Base-by-base conservation (phyloP, 2,888 invertebrate species). In the Zaprionus obscuricornis region DNA sequence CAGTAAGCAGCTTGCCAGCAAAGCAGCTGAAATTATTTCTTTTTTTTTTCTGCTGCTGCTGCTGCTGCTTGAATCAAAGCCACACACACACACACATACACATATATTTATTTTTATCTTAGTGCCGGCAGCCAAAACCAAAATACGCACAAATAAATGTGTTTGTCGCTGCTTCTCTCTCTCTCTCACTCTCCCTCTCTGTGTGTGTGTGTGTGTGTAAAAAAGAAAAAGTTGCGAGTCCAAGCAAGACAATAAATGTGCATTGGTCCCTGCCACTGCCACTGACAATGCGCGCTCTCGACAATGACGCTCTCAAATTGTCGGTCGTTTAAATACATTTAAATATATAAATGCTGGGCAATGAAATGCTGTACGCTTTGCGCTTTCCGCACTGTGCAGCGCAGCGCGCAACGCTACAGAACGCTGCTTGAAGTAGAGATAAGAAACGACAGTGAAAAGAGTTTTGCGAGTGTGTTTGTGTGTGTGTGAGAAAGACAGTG, bases 251-350 rank as follows among this genome's bases (percentile, higher is more conserved):
- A 75, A 74, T 71, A 65, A 79, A 83, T 78, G 76, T 70, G 83
- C 60, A 49, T 58, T n/a, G 58, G 55, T 11, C 13, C n/a, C 10
- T 26, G 50, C 31, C 37, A 17, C 54, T 56, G 71, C 39, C 52
- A 57, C 65, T 64, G 84, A 79, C 81, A 77, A 78, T 56, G 68
- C 68, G 14, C 60, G 14, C 64, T 13, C 17, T 36, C 24, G 17
- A 56, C 65, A 66, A 66, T 76, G 81, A 66, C 66, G 81, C 83
- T 76, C 56, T 76, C 81, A 82, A 81, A 82, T 82, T 82, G 81
- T 82, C 82, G 85, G 82, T 82, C 81, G 85, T 74, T 82, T 82
- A 82, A 82, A 82, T 82, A 78, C 82, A 82, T 84, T 82, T 84
- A 82, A 82, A 85, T 82, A 74, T n/a, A n/a, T 81, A 81, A 77